These are phyloP conservation scores for Papilio polyxenes DNA, from an alignment of 1,140 invertebrate genomes.

Conservation along the genomic window DNA sequence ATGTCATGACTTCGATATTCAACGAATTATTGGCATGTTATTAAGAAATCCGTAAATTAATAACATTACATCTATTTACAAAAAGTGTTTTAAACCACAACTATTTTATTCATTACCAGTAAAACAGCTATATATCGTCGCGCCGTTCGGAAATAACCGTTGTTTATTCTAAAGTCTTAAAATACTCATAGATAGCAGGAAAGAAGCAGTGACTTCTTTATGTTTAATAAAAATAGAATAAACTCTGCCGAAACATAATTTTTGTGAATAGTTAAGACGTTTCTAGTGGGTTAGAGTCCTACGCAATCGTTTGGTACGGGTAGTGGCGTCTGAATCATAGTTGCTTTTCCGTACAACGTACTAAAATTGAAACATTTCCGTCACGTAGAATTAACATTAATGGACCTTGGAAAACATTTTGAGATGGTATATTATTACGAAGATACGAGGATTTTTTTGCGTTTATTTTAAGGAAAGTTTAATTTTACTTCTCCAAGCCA, in stretches of 20 bases:
- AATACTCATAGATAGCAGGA: constrained; percentile 28
- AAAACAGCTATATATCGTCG: constrained; percentile 21
- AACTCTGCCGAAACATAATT: constrained; percentile 24
- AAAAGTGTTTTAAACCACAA: neutral
- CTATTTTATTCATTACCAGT: neutral
- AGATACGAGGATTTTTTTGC: neutral
- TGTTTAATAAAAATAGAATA: constrained; percentile 43
- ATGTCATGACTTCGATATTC: neutral
- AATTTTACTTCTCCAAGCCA: too few species aligned
- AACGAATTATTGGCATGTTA: neutral
- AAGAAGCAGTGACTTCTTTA: constrained; percentile 42
- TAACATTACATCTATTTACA: neutral
- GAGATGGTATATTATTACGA: neutral
- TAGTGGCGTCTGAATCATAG: neutral
- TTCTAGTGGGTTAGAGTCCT: constrained; percentile 14
- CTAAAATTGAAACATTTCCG: constrained; percentile 2
- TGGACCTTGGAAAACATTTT: neutral
- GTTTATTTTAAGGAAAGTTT: neutral
- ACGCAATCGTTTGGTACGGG: constrained; percentile 4
- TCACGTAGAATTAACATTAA: neutral
- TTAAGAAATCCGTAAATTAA: neutral
- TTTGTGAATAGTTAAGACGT: constrained; percentile 21
- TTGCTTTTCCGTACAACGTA: neutral
- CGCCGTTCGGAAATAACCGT: constrained; percentile 20
- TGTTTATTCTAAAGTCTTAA: constrained; percentile 19